Base-by-base conservation (phyloP, 2,888 invertebrate genomes). In the Zeuzera pyrina region DNA sequence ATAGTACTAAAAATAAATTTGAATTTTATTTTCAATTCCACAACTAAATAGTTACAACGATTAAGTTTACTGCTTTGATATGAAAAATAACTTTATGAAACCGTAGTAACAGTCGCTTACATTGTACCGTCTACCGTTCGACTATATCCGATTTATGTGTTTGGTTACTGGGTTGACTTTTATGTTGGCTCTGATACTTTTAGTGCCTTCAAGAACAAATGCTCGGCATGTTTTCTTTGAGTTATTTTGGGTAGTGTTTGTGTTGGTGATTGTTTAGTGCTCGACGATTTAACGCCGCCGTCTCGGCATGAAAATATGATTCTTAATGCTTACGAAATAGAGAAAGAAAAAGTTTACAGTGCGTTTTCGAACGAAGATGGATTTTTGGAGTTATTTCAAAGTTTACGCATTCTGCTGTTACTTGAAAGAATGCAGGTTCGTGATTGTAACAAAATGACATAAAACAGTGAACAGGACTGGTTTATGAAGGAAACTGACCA, bases 161-260 rank as follows among this genome's bases (percentile, higher is more conserved):
- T 53, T 41, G 48, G 55, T 53, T 52, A 49, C 45, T 41, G 41
- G 33, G 34, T 38, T 40, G 60, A 62, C 57, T 51, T 62, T 63
- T 57, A 64, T 52, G 57, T 39, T 49, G 45, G 39, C 42, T 40
- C 34, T 37, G 43, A 50, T 49, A 46, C 50, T 45, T 52, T 52
- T 52, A 52, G 44, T 47, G 43, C 43, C 49, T 45, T 42, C 33
- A 29, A 42, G 45, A 45, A 50, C 48, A 48, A 52, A 50, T 42
- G 52, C 42, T 42, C 33, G 40, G 29, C 32, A 33, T 43, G 38
- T 47, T 41, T 41, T 42, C 32, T 41, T 38, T 33, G 33, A 34
- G 45, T 53, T 50, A 50, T 52, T 53, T 43, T 32, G 37, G 41
- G n/a, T n/a, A n/a, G 26, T 37, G 40, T 39, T 42, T 43, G 38